Evolutionary conservation across 2,113 vertebrate species (phyloP), one percentile per base, ranked within the genome.

Genomic region (Sphaerodactylus townsendi): DNA sequence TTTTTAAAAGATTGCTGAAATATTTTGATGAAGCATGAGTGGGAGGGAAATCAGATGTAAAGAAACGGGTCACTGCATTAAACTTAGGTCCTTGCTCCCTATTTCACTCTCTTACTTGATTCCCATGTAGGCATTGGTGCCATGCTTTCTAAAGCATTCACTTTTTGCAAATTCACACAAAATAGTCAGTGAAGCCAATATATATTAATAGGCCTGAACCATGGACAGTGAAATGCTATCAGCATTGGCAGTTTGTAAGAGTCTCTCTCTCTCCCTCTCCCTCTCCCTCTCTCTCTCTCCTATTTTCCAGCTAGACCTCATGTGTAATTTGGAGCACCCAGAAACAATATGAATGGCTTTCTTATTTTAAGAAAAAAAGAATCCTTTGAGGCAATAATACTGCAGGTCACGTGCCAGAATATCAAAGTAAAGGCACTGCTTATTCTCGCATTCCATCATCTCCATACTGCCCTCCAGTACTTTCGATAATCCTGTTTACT

Each of bases 401-500:
- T 74, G 19, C 0, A 85, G 48, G 66, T 80, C 41, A 89, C 13
- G 68, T 73, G 59, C 79, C 6, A 83, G 86, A 89, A 79, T 66
- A 90, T 46, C 79, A 84, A 83, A 86, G 15, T 2, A 86, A 89
- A 90, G 5, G 0, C 8, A 21, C 53, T 88, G 15, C 6, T 89
- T 90, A 64, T 88, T 90, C 78, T 69, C 66, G 30, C 77, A 2
- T 17, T 59, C 10, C 10, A 2, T 74, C 44, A 4, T 79, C 25
- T 37, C 21, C 7, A 33, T 77, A 65, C 13, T 64, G 1, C 33
- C 0, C 2, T 87, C 39, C 35, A 48, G 9, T 46, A 64, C 44
- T 85, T 88, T 91, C 84, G 50, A 39, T 75, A 81, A 88, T 79
- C 46, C 30, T 87, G 1, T 80, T 81, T 59, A 44, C 77, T 7